Conservation (phyloP, 92 coral and sea anemone species). For the Umimayanthus chanpuru region DNA sequence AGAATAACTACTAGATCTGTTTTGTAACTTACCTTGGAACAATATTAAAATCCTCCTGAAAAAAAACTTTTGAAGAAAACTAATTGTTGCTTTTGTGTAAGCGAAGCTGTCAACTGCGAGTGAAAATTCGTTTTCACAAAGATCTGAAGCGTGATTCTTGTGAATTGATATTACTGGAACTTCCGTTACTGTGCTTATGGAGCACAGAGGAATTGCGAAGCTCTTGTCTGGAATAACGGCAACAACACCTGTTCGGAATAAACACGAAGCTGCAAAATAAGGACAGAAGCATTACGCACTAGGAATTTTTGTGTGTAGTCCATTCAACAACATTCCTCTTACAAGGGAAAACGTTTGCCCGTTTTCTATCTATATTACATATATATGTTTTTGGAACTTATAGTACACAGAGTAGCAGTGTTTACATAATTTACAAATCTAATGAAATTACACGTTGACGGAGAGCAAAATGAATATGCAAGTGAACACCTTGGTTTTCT, state of each 20-base stretch:
- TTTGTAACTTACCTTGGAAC: constrained; percentile 47
- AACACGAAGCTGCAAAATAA: neutral
- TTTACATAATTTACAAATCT: no score
- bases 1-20: no score
- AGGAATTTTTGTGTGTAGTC: no score
- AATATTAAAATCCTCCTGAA: constrained; percentile 56
- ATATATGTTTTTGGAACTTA: no score
- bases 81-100: constrained; percentile 56
- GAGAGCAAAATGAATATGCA: no score
- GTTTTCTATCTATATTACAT: no score
- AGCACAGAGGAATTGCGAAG: constrained; percentile 24
- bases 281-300: no score
- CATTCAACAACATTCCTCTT: no score
- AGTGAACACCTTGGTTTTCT: no score
- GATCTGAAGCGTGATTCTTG: neutral
- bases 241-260: constrained; percentile 40
- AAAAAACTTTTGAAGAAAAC: constrained; percentile 42
- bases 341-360: no score
- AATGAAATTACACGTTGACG: no score
- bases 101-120: constrained; percentile 57
- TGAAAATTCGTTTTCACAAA: constrained; percentile 46
- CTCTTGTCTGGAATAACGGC: constrained; percentile 50
- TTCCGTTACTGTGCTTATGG: constrained; percentile 40
- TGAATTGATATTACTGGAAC: constrained; percentile 55
- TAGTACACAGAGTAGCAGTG: no score